Evolutionary conservation across 2,113 vertebrate species (phyloP).

Genomic region (Apistogramma diplotaenia): DNA sequence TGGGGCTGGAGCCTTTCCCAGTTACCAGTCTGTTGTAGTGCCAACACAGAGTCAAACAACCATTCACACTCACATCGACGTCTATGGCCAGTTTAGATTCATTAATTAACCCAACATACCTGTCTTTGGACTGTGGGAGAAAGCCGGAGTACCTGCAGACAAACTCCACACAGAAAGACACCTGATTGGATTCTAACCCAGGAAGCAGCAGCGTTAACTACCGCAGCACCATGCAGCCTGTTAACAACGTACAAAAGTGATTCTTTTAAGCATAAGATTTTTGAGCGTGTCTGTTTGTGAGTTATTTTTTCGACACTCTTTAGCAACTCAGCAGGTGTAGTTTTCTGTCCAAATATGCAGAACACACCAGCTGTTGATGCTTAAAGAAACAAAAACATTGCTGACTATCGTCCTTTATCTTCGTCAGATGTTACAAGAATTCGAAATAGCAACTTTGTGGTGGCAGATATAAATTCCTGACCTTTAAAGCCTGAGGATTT

Average conservation of each 20-base stretch:
- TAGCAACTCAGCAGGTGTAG: background rate
- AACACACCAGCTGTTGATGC: background rate
- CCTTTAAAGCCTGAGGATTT: slow-evolving; percentile 6
- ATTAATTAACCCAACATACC: background rate
- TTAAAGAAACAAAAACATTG: background rate
- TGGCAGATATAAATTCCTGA: background rate
- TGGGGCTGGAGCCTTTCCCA: too few species aligned
- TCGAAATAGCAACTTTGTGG: background rate
- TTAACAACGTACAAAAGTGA: background rate
- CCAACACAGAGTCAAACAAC: too few species aligned
- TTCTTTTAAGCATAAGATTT: background rate
- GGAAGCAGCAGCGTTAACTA: background rate
- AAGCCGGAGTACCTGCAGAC: too few species aligned
- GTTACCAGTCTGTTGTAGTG: too few species aligned
- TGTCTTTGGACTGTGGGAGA: background rate
- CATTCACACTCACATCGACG: too few species aligned
- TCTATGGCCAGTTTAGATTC: too few species aligned
- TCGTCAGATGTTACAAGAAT: background rate
- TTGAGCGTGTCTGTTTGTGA: background rate
- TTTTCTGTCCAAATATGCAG: background rate
- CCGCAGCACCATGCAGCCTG: background rate
- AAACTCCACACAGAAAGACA: background rate
- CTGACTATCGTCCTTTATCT: background rate
- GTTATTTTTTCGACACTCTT: background rate
- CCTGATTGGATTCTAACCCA: background rate